Conservation (phyloP, 1,140 invertebrate genomes). For the Holotrichia oblita region DNA sequence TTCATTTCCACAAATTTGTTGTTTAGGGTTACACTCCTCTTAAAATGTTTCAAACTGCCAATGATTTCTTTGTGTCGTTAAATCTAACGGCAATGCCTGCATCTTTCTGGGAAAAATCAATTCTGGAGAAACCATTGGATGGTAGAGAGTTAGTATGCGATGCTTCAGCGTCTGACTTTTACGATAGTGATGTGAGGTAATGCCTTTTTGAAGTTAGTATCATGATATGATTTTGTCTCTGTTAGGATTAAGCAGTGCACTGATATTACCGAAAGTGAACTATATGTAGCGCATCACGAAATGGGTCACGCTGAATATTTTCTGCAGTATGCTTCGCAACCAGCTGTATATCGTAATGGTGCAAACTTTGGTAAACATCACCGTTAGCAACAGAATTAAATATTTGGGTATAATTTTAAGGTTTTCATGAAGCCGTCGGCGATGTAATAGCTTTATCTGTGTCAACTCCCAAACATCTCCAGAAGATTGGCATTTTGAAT, state of each 20-base stretch:
- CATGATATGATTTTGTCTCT: background rate
- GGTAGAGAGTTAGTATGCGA: conserved; percentile 86
- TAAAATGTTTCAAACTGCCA: conserved; percentile 83
- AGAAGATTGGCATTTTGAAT: conserved; percentile 74
- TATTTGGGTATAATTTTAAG: conserved; percentile 60
- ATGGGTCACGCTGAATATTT: conserved; percentile 91
- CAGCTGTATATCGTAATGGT: conserved; percentile 77
- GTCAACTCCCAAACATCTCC: conserved; percentile 80
- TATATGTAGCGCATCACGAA: conserved; percentile 86
- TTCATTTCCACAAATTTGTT: background rate
- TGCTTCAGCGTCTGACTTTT: conserved; percentile 93
- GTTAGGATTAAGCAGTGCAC: conserved; percentile 92
- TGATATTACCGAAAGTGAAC: conserved; percentile 74
- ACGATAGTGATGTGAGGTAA: conserved; percentile 69
- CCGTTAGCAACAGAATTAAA: background rate
- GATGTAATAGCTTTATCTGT: conserved; percentile 88
- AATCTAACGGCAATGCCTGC: conserved; percentile 83
- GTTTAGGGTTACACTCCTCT: conserved; percentile 72
- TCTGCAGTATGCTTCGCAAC: conserved; percentile 82
- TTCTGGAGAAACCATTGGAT: conserved; percentile 81
- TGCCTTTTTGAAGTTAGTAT: background rate
- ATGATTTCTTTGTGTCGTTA: conserved; percentile 88
- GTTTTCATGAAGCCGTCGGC: conserved; percentile 94
- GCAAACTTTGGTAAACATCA: conserved; percentile 77
- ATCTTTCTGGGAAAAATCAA: conserved; percentile 83